Evolutionary conservation across 2,797 vertebrate species (phyloP), one percentile per base, ranked within the genome.

Genomic region (Aphelocoma californica): DNA sequence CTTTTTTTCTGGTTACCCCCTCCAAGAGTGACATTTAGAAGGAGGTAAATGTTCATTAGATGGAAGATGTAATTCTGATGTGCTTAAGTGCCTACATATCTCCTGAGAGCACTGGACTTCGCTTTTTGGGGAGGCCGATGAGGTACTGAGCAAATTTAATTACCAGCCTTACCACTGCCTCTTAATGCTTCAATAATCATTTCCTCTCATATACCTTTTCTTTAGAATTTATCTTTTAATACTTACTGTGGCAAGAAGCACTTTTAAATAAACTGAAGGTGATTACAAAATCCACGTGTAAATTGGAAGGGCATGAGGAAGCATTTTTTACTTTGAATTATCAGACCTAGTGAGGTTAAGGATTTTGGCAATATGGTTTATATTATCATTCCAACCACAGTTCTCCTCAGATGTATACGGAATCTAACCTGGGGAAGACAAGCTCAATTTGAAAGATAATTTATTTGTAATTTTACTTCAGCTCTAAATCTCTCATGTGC

Each of bases 11-110:
- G 48, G 42, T 89, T 89, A 31, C n/a, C 85, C 67, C 32, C 32
- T 93, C 47, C 24, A 78, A 80, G 53, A 89, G 42, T 95, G 94
- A 85, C 86, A 83, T 91, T 95, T 94, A 81, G 65, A 74, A 53
- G 81, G 67, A 92, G 29, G 42, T 71, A 72, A 92, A 53, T 74
- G 54, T 78, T 86, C 71, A 45, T 93, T 78, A 86, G 44, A 79
- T 54, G 38, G 14, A 54, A 93, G 47, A 54, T 66, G 36, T 54
- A 72, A 69, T 61, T 91, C 54, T 72, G 65, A 58, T 72, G 23
- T 78, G 28, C 45, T 64, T 34, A 77, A 80, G 31, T 70, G 31
- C 14, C 58, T 31, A 6, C 14, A 1, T 18, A 29, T 40, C 53
- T 86, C 65, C 58, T 70, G 84, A 67, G 64, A 92, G 14, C 26